Conservation (phyloP, 2,113 vertebrate genomes). For the Romanogobio albipinnatus region DNA sequence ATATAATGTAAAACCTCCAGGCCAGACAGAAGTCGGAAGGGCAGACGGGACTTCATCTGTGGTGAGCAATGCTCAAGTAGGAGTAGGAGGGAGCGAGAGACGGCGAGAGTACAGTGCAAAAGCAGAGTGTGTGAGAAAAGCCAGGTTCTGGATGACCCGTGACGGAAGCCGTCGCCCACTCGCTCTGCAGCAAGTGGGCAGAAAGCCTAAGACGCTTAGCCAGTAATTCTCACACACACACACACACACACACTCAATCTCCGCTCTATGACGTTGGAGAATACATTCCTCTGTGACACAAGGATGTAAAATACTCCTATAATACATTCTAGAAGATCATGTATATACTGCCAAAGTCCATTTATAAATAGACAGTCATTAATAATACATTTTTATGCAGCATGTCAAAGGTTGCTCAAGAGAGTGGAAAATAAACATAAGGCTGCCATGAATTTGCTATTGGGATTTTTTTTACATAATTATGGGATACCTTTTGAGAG, state of each 20-base stretch:
- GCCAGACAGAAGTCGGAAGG: constrained; percentile 11
- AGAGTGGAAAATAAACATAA: background rate
- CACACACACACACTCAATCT: background rate
- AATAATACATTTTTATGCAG: constrained; percentile 7
- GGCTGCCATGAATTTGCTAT: background rate
- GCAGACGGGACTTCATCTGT: constrained; percentile 38
- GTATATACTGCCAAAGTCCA: background rate
- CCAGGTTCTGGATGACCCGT: constrained; percentile 47
- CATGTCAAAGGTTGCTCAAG: background rate
- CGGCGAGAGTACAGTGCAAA: constrained; percentile 6
- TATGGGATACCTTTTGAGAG: background rate
- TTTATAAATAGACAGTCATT: background rate
- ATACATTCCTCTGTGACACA: constrained; percentile 11
- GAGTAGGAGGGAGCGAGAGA: constrained; percentile 11
- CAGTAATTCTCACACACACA: constrained; percentile 21
- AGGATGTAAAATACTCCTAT: background rate
- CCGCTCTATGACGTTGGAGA: background rate
- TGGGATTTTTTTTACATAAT: background rate
- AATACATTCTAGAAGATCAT: constrained; percentile 11
- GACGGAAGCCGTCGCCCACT: constrained; percentile 53
- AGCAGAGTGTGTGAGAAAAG: constrained; percentile 18
- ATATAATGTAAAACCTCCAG: background rate
- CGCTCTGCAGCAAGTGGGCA: constrained; percentile 40
- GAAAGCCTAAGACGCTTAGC: constrained; percentile 7
- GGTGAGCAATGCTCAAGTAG: constrained; percentile 46